Conservation (phyloP, 2,797 vertebrate genomes). For the Eupleurogrammus muticus region DNA sequence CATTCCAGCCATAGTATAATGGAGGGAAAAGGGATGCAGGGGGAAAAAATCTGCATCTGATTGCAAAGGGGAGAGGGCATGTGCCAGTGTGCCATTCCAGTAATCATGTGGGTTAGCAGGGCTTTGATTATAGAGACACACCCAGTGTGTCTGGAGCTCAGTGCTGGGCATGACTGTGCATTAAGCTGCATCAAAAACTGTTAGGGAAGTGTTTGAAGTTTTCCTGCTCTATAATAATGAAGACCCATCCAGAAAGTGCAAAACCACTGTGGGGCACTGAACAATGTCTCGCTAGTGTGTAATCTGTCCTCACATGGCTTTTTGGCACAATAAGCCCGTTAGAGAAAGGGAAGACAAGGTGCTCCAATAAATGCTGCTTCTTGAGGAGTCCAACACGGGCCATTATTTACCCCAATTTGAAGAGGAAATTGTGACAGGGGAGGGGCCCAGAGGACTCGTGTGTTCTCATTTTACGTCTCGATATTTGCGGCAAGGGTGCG, state of each 20-base stretch:
- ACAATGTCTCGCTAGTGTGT: constrained; percentile 71
- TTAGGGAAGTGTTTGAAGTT: constrained; percentile 67
- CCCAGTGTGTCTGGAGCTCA: constrained; percentile 69
- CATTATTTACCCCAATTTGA: constrained; percentile 58
- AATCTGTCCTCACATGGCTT: constrained; percentile 68
- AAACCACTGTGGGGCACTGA: constrained; percentile 64
- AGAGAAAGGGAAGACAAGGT: constrained; percentile 51
- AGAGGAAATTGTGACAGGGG: constrained; percentile 47
- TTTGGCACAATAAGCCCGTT: constrained; percentile 52
- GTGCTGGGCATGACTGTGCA: constrained; percentile 66
- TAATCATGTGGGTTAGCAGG: constrained; percentile 79
- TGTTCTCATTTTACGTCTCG: constrained; percentile 61
- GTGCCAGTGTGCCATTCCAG: constrained; percentile 72
- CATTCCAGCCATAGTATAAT: constrained; percentile 61
- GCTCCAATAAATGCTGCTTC: constrained; percentile 52
- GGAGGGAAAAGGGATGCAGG: constrained; percentile 14
- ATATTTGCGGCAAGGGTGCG: constrained; percentile 59
- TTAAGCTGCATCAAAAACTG: constrained; percentile 70
- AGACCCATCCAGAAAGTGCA: constrained; percentile 65
- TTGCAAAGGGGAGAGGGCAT: constrained; percentile 69
- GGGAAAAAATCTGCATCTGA: constrained; percentile 27
- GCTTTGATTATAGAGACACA: constrained; percentile 78
- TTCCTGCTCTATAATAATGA: constrained; percentile 65
- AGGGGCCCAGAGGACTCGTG: constrained; percentile 39
- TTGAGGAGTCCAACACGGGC: constrained; percentile 54